A percentile compares a stretch with the other conserved stretches of the same genome.
These are phyloP conservation scores for Parthenolecanium corni DNA, from an alignment of 2,888 invertebrate genomes.

Conservation along the genomic window DNA sequence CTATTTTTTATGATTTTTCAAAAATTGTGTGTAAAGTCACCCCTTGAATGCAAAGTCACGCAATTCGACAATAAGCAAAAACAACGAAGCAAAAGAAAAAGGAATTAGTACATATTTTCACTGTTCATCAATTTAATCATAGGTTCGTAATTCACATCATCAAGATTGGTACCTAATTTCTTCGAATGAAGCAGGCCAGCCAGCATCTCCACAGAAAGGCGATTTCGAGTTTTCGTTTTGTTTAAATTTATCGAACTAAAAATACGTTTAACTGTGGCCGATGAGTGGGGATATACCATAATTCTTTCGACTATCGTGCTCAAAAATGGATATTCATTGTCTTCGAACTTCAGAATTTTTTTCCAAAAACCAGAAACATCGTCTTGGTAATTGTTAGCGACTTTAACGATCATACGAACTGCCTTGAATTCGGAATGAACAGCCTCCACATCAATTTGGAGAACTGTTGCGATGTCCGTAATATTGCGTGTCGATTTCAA, in stretches of 20 bases:
- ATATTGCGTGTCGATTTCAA: neutral
- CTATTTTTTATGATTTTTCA: no score
- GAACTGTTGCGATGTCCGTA: neutral
- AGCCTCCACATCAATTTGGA: neutral
- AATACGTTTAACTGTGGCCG: slow-evolving; percentile 1
- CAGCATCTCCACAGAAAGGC: slow-evolving; percentile 1
- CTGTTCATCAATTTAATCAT: slow-evolving; percentile 2
- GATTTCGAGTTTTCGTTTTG: neutral
- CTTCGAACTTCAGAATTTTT: slow-evolving; percentile 2
- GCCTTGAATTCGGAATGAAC: slow-evolving; percentile 2
- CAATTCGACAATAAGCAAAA: no score
- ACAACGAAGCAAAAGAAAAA: slow-evolving; percentile 4
- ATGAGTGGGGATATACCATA: slow-evolving; percentile 2
- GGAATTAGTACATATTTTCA: slow-evolving; percentile 3
- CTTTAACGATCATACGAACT: neutral
- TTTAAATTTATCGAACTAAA: slow-evolving; percentile 3
- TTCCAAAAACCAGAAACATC: neutral
- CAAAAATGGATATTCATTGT: slow-evolving; percentile 4
- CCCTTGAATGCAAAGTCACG: no score
- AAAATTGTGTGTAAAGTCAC: no score
- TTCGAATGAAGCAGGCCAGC: slow-evolving; percentile 1
- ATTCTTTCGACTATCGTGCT: neutral
- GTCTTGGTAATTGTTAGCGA: neutral
- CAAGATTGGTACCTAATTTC: neutral
- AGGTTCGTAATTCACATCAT: neutral